Base-by-base conservation (phyloP, 2,888 invertebrate species). In the Empis stercorea region DNA sequence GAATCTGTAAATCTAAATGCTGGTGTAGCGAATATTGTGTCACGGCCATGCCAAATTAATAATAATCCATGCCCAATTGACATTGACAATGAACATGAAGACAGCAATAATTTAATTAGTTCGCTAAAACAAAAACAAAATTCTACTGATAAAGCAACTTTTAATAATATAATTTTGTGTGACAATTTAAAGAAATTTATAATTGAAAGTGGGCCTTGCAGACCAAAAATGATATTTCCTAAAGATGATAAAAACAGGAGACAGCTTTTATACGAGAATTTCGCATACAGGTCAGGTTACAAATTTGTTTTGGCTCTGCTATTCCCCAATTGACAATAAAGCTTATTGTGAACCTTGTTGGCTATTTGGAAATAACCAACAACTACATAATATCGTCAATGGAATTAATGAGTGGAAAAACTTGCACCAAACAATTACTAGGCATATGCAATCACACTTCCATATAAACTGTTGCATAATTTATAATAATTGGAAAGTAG, bases 281-380 rank as follows among this genome's bases (percentile, higher is more conserved):
- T 43, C 43, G 14, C n/a, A 30, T 30, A 42, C 32, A 43, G 43
- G 43, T 30, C 43, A 43, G 30, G 30, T 32, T 43, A 30, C 11
- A 43, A 43, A 43, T 43, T 43, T 43, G 30, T 43, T 43, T 43
- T 43, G 32, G 30, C 43, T 43, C 30, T 43, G 43, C 30, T 43
- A 43, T 43, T 43, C 43, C 30, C 11, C 16, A 30, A 30, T 43
- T 14, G 43, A 43, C 30, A 43, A 43, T 32, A 30, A 30, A 43
- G 32, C 30, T 43, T 43, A 43, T 43, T 43, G 16, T 15, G 43
- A 43, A 43, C 30, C 15, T 30, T 43, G 43, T n/a, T n/a, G n/a
- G n/a, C n/a, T 43, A 30, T 43, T 30, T 43, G 32, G 10, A 15
- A 43, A 32, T 30, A 43, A 30, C 16, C 43, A 43, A 30, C 15